These are phyloP conservation scores for Protomyctophum bolini DNA, from an alignment of 2,113 vertebrate genomes.

Conservation along the genomic window DNA sequence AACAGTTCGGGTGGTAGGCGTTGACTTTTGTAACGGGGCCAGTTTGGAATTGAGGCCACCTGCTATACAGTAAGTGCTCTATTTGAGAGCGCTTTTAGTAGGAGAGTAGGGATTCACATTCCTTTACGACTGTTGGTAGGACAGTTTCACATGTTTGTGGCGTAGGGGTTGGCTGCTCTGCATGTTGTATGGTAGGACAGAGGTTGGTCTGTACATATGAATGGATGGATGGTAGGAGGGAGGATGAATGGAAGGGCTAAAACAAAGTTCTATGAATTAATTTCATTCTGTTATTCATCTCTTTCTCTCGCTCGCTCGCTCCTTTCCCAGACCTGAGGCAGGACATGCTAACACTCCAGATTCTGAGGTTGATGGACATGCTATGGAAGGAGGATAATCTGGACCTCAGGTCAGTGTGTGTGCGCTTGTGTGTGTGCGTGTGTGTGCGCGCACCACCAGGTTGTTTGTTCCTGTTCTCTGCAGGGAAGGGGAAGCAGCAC, in stretches of 20 bases:
- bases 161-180: too few relatives aligned
- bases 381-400: conserved; percentile 97
- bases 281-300: background rate
- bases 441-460: conserved; percentile 47
- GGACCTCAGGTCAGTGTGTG: conserved; percentile 87
- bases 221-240: background rate
- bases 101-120: too few relatives aligned
- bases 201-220: background rate
- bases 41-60: too few relatives aligned
- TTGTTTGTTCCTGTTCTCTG: conserved; percentile 84
- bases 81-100: too few relatives aligned
- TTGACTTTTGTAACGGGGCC: too few relatives aligned
- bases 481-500: conserved; percentile 82
- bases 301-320: conserved; percentile 9
- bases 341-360: conserved; percentile 96
- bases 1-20: too few relatives aligned
- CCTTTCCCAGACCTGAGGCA: conserved; percentile 86
- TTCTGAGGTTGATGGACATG: conserved; percentile 93
- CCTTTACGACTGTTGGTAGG: too few relatives aligned
- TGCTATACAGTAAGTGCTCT: too few relatives aligned
- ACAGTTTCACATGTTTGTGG: too few relatives aligned
- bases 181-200: too few relatives aligned
- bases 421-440: background rate
- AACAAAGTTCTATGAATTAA: background rate
- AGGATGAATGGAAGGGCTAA: background rate